Evolutionary conservation across 2,797 vertebrate genomes (phyloP).

Genomic region (Lepus oiostolus): DNA sequence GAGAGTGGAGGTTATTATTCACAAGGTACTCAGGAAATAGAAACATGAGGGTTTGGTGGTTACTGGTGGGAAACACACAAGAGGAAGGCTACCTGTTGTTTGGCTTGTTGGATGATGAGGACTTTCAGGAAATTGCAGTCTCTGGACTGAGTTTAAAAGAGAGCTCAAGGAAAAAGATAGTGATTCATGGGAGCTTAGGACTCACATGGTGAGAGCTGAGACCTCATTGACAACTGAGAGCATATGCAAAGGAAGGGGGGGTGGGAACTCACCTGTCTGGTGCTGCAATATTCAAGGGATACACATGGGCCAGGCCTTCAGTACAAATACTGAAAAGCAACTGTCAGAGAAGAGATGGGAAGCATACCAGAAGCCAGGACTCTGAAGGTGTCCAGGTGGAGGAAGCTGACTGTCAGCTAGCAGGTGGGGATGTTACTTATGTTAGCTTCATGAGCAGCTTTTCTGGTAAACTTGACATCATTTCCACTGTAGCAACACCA

Average conservation of each 20-base stretch:
- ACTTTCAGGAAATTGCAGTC: neutral
- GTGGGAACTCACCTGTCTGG: too few relatives aligned
- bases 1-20: neutral
- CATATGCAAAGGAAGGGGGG: neutral
- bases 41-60: neutral
- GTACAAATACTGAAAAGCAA: neutral
- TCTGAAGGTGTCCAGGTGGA: rapidly evolving
- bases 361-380: too few relatives aligned
- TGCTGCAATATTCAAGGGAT: neutral
- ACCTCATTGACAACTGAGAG: neutral
- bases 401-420: neutral
- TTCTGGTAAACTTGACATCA: neutral
- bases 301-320: neutral
- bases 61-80: neutral
- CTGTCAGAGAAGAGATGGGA: too few relatives aligned
- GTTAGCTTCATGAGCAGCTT: neutral
- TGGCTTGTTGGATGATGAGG: neutral
- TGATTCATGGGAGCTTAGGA: neutral
- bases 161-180: neutral
- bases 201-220: rapidly evolving
- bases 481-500: neutral
- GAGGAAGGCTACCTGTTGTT: neutral
- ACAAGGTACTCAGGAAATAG: neutral
- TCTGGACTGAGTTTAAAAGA: neutral
- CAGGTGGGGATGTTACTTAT: neutral